Evolutionary conservation across 2,797 vertebrate species (phyloP).

Genomic region (Ciconia nigra): DNA sequence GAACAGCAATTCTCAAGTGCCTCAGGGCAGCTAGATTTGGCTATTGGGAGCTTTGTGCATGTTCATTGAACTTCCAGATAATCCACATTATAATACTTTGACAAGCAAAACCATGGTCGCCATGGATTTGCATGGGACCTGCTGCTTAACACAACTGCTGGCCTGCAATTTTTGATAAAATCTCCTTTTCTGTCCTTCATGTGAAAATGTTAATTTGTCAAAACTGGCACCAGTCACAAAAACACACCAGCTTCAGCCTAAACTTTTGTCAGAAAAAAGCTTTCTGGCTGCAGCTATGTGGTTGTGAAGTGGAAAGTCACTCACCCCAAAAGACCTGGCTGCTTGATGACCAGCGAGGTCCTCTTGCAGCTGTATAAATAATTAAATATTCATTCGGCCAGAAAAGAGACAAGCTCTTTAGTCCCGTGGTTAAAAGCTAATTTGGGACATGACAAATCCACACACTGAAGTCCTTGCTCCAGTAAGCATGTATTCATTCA

Average conservation of each 20-base stretch:
- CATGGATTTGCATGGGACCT: not conserved
- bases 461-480: not conserved
- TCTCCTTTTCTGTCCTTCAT: not conserved
- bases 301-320: not conserved
- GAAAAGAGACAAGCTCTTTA: not conserved
- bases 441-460: not conserved
- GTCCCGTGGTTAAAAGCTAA: not conserved
- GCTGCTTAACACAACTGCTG: not conserved
- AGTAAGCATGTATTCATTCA: not conserved
- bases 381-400: not conserved
- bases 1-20: not conserved
- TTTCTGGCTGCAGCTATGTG: not conserved
- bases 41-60: not conserved
- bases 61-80: not conserved
- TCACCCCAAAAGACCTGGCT: not conserved
- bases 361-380: slow-evolving; percentile 6
- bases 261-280: not conserved
- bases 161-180: not conserved
- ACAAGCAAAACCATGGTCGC: not conserved
- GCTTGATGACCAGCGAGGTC: not conserved
- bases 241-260: not conserved
- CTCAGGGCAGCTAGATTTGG: not conserved
- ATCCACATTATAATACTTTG: not conserved
- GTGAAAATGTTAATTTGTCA: not conserved
- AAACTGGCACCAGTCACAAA: not conserved